Base-by-base conservation (phyloP, 1,140 invertebrate genomes). In the Neotoxoptera formosana region DNA sequence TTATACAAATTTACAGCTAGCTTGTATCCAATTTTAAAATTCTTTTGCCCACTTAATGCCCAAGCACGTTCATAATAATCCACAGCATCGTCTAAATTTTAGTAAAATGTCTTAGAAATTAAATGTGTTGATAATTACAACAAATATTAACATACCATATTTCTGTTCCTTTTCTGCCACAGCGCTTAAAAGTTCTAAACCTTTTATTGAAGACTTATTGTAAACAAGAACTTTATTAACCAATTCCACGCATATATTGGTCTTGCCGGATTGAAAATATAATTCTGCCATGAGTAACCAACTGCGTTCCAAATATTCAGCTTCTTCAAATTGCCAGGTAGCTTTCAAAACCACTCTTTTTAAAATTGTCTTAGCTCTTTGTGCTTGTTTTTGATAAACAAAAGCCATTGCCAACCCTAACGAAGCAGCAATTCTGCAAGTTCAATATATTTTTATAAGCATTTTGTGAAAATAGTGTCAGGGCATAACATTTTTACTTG, bases 261-360 rank as follows among this genome's bases (percentile, higher is more conserved):
- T 97, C 95, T 99, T 98, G 41, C 96, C 97, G 36, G 97, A 97
- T 95, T 98, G 97, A 48, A 99, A 97, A 95, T 99, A 99, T 94
- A 98, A 97, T 94, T 99, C 98, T 1, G 98, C 97, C 34, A 99
- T 95, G 9, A 99, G 95, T 11, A 99, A 95, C 99, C 99, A 99
- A 95, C 98, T 98, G 94, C 97, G 97, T 95, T 99, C 99, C 76
- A 99, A 96, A 95, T 99, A 99, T 94, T 99, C 98, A 0, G 98
- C 98, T 94, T 99, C 98, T 95, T 98, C 98, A 94, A 98, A 98
- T 23, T 97, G 98, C 99, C 99, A 99, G 1, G 96, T 95, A 93
- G 97, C 97, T 94, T 98, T 98, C 9, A 90, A 90, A 8, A 97
- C 96, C 30, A 99, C 96, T 56, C 98, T 96, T 95, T 99, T 99